Base-by-base conservation (phyloP, 2,888 invertebrate species). In the Liopterus haemorrhoidalis region DNA sequence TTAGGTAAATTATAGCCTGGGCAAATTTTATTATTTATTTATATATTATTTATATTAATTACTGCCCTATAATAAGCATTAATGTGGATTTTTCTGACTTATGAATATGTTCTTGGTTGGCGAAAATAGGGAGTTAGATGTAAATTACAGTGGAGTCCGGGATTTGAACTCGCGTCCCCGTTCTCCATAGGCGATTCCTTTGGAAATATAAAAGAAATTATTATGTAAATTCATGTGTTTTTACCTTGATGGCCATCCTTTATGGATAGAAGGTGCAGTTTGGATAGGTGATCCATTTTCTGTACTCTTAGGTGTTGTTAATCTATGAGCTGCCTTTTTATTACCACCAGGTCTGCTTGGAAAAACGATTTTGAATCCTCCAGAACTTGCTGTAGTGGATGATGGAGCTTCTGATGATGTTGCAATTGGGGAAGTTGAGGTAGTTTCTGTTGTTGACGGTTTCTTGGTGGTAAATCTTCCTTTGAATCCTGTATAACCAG, bases 161-260 rank as follows among this genome's bases (percentile, higher is more conserved):
- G n/a, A n/a, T n/a, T n/a, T n/a, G n/a, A n/a, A n/a, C n/a, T n/a
- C n/a, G n/a, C n/a, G n/a, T n/a, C n/a, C n/a, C n/a, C n/a, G n/a
- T n/a, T n/a, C n/a, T n/a, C n/a, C n/a, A n/a, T n/a, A n/a, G n/a
- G n/a, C n/a, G n/a, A n/a, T n/a, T n/a, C n/a, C n/a, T n/a, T n/a
- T n/a, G n/a, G n/a, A n/a, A n/a, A n/a, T n/a, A n/a, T n/a, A n/a
- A n/a, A n/a, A n/a, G n/a, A n/a, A n/a, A n/a, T n/a, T n/a, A n/a
- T n/a, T n/a, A n/a, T n/a, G 9, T 41, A 44, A 40, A 8, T 21
- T 25, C 18, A 37, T 48, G n/a, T n/a, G n/a, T n/a, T n/a, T n/a
- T 51, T 70, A 85, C 79, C 90, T 82, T 15, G 76, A 78, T 1
- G 90, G 90, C 78, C 89, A 89, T 54, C 89, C 90, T 65, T 85